These are phyloP conservation scores for Pungitius pungitius DNA, from an alignment of 2,113 vertebrate species.

Conservation along the genomic window DNA sequence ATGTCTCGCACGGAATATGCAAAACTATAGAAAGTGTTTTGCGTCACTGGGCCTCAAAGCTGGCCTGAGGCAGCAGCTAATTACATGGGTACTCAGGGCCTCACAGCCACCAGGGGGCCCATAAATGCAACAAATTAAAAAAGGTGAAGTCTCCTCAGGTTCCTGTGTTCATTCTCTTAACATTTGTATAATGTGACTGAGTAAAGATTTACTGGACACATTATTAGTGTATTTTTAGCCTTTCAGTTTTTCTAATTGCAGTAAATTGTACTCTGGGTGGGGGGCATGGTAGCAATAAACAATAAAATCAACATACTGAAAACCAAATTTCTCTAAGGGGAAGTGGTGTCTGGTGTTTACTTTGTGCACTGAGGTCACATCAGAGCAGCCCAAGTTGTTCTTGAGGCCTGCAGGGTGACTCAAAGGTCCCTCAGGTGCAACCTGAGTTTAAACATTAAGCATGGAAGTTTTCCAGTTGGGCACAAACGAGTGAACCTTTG, in stretches of 20 bases:
- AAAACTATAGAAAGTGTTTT: slow-evolving; percentile 10
- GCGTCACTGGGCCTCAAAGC: slow-evolving; percentile 18
- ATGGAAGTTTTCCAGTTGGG: neutral
- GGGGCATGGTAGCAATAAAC: neutral
- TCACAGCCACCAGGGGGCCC: slow-evolving; percentile 58
- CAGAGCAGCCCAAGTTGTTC: slow-evolving; percentile 4
- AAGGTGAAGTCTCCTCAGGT: slow-evolving; percentile 41
- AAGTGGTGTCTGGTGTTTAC: slow-evolving; percentile 8
- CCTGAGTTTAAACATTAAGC: slow-evolving; percentile 16
- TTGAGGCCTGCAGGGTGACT: slow-evolving; percentile 16
- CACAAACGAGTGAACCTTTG: neutral
- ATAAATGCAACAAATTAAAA: slow-evolving; percentile 54
- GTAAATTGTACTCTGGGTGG: neutral
- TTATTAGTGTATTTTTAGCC: neutral
- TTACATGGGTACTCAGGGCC: slow-evolving; percentile 43
- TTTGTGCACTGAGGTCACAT: slow-evolving; percentile 19
- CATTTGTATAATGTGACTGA: neutral
- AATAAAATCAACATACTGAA: slow-evolving; percentile 1
- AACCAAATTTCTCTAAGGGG: slow-evolving; percentile 2
- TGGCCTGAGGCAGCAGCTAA: slow-evolving; percentile 38
- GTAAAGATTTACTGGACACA: neutral
- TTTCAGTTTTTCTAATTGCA: neutral
- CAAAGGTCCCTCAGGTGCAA: slow-evolving; percentile 22
- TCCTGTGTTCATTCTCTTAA: slow-evolving; percentile 35
- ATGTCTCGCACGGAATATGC: neutral